These are phyloP conservation scores for Candoia aspera DNA, from an alignment of 2,113 vertebrate genomes.

Conservation along the genomic window DNA sequence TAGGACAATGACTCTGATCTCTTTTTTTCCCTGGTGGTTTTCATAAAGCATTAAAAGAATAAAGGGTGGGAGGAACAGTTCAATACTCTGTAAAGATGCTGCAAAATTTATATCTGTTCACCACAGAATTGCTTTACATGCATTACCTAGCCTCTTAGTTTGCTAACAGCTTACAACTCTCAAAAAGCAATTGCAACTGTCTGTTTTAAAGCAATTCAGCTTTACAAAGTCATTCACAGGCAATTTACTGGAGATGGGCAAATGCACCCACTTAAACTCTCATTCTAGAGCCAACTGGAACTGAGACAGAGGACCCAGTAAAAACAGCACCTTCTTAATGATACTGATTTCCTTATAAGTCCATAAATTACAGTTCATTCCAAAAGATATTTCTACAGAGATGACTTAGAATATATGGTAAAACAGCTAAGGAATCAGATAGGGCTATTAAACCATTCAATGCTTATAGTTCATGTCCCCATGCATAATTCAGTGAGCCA, in stretches of 20 bases:
- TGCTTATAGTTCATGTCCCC: neutral
- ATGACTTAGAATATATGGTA: slow-evolving; percentile 41
- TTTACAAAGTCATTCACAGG: slow-evolving; percentile 25
- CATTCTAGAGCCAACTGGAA: slow-evolving; percentile 27
- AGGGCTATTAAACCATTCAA: slow-evolving; percentile 40
- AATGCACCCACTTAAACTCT: slow-evolving; percentile 16
- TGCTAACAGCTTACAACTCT: slow-evolving; percentile 29
- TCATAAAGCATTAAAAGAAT: neutral
- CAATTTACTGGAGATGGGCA: slow-evolving; percentile 48
- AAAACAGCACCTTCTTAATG: slow-evolving; percentile 55
- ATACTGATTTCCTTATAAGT: slow-evolving; percentile 51
- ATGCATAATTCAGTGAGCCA: neutral
- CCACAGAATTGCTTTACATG: slow-evolving; percentile 26
- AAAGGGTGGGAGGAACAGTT: neutral
- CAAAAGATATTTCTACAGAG: slow-evolving; percentile 14
- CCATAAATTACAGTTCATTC: slow-evolving; percentile 58
- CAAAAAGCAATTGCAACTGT: neutral
- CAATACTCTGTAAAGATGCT: slow-evolving; percentile 17
- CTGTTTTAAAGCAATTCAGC: slow-evolving; percentile 47
- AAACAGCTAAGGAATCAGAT: slow-evolving; percentile 30
- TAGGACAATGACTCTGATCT: neutral
- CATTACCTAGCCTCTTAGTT: neutral
- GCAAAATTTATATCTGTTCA: neutral
- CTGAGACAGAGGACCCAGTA: slow-evolving; percentile 12
- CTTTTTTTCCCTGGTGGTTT: neutral